Evolutionary conservation across 2,113 vertebrate genomes (phyloP), one percentile per base, ranked within the genome.

Genomic region (Embiotoca jacksoni): DNA sequence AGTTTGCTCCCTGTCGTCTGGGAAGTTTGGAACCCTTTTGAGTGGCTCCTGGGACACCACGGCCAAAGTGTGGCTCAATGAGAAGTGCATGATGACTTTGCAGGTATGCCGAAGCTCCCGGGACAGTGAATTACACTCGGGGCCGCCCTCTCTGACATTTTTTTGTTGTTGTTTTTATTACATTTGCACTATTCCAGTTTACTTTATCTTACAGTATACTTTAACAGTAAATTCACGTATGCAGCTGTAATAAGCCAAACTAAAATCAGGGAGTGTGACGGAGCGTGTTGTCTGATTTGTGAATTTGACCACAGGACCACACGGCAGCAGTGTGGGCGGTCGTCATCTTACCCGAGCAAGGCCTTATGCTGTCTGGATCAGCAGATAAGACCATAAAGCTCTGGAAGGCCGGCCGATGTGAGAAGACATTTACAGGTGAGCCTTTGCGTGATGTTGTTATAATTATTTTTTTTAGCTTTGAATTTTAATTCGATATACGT

Each of bases 1-100:
- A 99, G 98, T 99, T 90, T 99, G 97, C 89, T 94, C 96, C 79
- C 94, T 99, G 75, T 98, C 98, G 0, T 96, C 97, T 84, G 98
- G 98, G 70, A 99, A 97, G 91, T 99, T 99, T 84, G 98, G 98
- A 30, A 99, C 97, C 0, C 94, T 99, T 69, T 85, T 99, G 85
- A 99, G 98, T 81, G 98, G 98, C 78, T 99, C 98, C 1, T 99
- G 98, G 98, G 98, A 99, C 86, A 97, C 95, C 0, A 98, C 97
- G 60, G 97, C 97, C 50, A 99, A 98, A 92, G 97, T 99, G 15
- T 99, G 98, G 98, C 94, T 99, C 74, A 97, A 95, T 90, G 97
- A 99, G 81, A 98, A 97, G 84, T 99, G 98, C 90, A 97, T 99
- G 98, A 99, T 99, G 97, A 99, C 97, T 3, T 90, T 99, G 87